Evolutionary conservation across 2,113 vertebrate species (phyloP), one percentile per base, ranked within the genome.

Genomic region (Haemorhous mexicanus): DNA sequence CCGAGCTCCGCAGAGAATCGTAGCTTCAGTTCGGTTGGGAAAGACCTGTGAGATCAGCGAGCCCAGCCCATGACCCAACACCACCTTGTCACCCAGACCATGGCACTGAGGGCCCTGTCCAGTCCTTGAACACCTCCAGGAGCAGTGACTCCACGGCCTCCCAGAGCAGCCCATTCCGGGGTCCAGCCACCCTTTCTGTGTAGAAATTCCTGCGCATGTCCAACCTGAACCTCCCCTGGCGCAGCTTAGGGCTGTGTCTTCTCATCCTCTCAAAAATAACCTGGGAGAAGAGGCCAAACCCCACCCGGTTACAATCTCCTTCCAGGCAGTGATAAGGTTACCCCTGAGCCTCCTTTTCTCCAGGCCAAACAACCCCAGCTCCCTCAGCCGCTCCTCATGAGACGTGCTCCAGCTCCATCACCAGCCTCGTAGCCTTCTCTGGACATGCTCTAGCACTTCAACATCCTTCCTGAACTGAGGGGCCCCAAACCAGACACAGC

Each of bases 371-470:
- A 24, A 5, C 11, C 11, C 17, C 58, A 49, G 16, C 5, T 47
- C 50, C 6, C 35, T 27, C 50, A 33, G 37, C 27, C 0, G 1
- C 18, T 58, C 32, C 32, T 33, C 32, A 28, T 7, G 4, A 15
- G 7, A 33, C 11, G 18, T 52, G 27, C n/a, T 64, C 12, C 32
- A 58, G 1, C 2, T 2, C 59, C 37, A 74, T 37, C 37, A 5
- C 1, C 26, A 27, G 5, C 43, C 3, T 58, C 0, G 0, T 13
- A 21, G 11, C 20, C 30, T 28, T n/a, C 50, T 37, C 44, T 44
- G 46, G 50, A 67, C 16, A 7, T 11, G 28, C 46, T 82, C 61
- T 53, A 67, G 46, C 53, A 21, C 3, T 16, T 52, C 44, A 52
- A 7, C 1, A 5, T n/a, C 37, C 39, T 67, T 59, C 46, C 87